A percentile compares a stretch with the other conserved stretches of the same genome.
Conservation (phyloP, 2,888 invertebrate species). For the Metopia argyrocephala region DNA sequence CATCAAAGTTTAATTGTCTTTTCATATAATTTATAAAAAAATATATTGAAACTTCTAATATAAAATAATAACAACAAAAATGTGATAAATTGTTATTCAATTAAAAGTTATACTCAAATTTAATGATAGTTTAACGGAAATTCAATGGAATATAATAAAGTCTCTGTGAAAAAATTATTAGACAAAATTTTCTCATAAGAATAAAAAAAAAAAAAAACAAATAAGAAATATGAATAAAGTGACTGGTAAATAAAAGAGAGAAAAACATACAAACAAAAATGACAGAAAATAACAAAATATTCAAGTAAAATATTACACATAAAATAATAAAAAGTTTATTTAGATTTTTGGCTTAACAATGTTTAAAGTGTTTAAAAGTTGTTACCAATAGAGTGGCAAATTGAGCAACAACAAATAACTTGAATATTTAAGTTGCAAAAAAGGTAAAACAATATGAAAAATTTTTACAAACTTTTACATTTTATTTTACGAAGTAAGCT, state of each 20-base stretch:
- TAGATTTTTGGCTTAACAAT: conserved; percentile 44
- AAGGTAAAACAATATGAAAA: conserved; percentile 31
- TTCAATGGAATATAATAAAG: conserved; percentile 18
- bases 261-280: conserved; percentile 27
- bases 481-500: background rate
- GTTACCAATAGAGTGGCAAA: conserved; percentile 42
- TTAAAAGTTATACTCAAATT: background rate
- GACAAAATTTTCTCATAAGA: conserved; percentile 46
- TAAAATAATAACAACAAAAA: conserved; percentile 34
- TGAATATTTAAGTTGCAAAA: conserved; percentile 22
- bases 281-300: conserved; percentile 47
- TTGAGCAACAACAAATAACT: conserved; percentile 2
- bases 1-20: conserved; percentile 49
- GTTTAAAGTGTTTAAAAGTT: conserved; percentile 43
- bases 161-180: conserved; percentile 17
- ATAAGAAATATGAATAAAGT: conserved; percentile 41
- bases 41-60: conserved; percentile 12
- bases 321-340: conserved; percentile 48
- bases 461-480: background rate
- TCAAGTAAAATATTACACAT: conserved; percentile 13
- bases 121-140: conserved; percentile 2
- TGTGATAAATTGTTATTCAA: conserved; percentile 33
- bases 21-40: background rate
- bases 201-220: conserved; percentile 46
- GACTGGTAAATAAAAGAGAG: conserved; percentile 20